Conservation (phyloP, 2,888 invertebrate genomes). For the Tetranychus truncatus region DNA sequence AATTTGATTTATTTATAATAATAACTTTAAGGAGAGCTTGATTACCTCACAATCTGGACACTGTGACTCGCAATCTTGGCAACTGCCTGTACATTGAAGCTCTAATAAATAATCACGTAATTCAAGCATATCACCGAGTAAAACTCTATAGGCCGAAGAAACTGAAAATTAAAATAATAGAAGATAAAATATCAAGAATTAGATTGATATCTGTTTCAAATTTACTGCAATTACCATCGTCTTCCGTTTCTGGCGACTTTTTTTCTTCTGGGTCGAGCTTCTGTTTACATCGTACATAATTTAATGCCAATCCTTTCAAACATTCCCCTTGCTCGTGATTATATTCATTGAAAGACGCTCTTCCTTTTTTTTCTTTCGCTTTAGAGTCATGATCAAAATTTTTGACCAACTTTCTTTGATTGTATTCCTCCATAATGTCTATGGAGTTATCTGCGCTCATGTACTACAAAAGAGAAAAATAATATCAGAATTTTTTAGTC, state of each 20-base stretch:
- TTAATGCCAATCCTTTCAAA: neutral
- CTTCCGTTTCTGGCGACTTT: neutral
- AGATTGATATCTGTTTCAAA: neutral
- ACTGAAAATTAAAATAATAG: neutral
- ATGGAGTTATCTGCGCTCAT: neutral
- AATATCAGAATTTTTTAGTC: too few species aligned
- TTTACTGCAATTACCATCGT: neutral
- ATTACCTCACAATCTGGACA: neutral
- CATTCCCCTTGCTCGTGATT: neutral
- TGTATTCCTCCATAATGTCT: neutral
- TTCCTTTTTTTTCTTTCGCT: neutral
- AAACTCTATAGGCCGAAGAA: neutral
- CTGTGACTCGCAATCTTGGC: neutral
- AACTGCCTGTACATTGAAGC: neutral
- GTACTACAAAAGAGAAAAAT: neutral
- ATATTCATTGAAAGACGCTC: neutral
- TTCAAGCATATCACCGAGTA: conserved; percentile 1
- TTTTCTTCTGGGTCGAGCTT: neutral
- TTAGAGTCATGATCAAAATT: neutral
- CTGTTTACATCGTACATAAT: neutral
- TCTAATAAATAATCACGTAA: neutral
- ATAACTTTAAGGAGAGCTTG: neutral
- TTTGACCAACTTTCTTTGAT: neutral
- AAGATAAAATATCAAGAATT: neutral
- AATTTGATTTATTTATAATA: too few species aligned